Base-by-base conservation (phyloP, 1,140 invertebrate species). In the Colletes gigas region DNA sequence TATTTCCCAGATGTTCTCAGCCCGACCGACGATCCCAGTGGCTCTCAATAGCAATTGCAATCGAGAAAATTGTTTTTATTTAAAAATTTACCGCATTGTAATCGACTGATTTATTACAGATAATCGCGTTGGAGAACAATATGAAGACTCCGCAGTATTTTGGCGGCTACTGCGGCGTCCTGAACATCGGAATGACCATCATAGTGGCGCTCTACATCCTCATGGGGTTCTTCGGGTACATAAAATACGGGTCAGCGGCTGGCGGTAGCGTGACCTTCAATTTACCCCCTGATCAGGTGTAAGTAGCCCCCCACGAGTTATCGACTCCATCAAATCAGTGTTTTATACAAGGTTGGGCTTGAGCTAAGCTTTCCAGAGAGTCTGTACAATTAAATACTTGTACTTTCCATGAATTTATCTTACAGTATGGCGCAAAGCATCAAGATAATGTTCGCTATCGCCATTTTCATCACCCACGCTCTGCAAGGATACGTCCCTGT, bases 401-500 rank as follows among this genome's bases (percentile, higher is more conserved):
- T 44, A 19, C 7, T n/a, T 9, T 59, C n/a, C 9, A 59, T 7
- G n/a, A 21, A 59, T 52, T 67, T 50, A 0, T 21, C 52, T 94
- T 94, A 54, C 93, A 98, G 97, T 65, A 93, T 98, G 83, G 96
- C 97, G 17, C 95, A 97, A 86, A 93, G 94, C 47, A 96, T 98
- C n/a, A 96, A 96, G 88, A 92, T 97, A 1, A 96, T 98, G 90
- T 98, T 98, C 91, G 96, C 97, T 0, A 85, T 98, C 3, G 97
- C 97, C 1, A 98, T 98, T 52, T 98, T 97, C 91, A 96, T 98
- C 69, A 97, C 97, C 0, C 99, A 98, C 93, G 97, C 96, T 3
- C 93, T 99, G n/a, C 98, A 99, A 93, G 96, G 98, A 63, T 99
- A 98, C 92, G 98, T 99, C 3, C 98, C 98, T 0, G 96, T 98